These are phyloP conservation scores for Sycobia sp. DNA, from an alignment of 1,140 invertebrate species.

Conservation along the genomic window DNA sequence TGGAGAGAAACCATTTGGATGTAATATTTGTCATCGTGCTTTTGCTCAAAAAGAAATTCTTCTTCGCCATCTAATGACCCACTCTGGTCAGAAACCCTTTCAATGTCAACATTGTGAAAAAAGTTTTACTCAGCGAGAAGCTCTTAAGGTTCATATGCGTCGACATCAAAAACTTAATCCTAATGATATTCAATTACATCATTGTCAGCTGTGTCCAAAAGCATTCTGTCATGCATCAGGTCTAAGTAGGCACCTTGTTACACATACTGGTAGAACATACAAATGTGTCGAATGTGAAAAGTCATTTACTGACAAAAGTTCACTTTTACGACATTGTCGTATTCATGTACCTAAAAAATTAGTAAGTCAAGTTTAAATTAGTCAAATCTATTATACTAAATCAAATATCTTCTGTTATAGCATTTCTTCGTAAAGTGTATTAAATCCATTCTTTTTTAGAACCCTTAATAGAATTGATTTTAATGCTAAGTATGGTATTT, in stretches of 20 bases:
- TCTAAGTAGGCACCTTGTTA: slow-evolving; percentile 72
- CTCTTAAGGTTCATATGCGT: slow-evolving; percentile 68
- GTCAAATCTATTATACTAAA: slow-evolving; percentile 47
- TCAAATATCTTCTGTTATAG: slow-evolving; percentile 10
- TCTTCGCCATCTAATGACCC: slow-evolving; percentile 81
- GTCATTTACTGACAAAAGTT: slow-evolving; percentile 74
- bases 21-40: slow-evolving; percentile 71
- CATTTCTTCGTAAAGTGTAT: background rate
- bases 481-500: background rate
- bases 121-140: slow-evolving; percentile 74
- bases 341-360: slow-evolving; percentile 59
- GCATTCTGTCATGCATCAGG: slow-evolving; percentile 72
- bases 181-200: slow-evolving; percentile 66
- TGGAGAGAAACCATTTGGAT: slow-evolving; percentile 76
- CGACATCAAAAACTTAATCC: slow-evolving; percentile 66
- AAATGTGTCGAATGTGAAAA: slow-evolving; percentile 71
- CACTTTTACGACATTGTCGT: slow-evolving; percentile 68
- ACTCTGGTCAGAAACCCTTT: slow-evolving; percentile 83
- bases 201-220: slow-evolving; percentile 72
- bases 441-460: no score
- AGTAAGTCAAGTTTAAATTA: no score
- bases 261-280: slow-evolving; percentile 71
- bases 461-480: slow-evolving; percentile 1
- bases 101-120: slow-evolving; percentile 77
- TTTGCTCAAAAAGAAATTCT: slow-evolving; percentile 84